Evolutionary conservation across 2,888 invertebrate species (phyloP).

Genomic region (Leptopilina syphax): DNA sequence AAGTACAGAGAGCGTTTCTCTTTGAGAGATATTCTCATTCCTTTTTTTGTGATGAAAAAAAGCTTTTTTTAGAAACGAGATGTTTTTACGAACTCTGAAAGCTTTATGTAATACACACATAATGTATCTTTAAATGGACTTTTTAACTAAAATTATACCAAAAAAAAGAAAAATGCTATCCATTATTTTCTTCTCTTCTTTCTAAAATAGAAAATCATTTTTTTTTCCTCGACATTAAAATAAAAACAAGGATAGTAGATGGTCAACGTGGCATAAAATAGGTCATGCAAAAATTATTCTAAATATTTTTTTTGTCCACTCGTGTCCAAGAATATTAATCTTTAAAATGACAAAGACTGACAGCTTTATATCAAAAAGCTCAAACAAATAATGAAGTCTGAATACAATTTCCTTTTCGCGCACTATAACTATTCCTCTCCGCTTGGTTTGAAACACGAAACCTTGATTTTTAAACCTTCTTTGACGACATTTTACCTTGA

Average conservation of each 20-base stretch:
- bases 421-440: neutral
- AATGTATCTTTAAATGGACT: neutral
- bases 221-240: neutral
- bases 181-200: neutral
- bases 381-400: neutral
- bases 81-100: neutral
- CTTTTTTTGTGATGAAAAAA: neutral
- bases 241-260: neutral
- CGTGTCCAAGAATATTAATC: neutral
- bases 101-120: neutral
- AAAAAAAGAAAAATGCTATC: neutral
- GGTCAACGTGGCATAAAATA: neutral
- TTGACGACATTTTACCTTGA: neutral
- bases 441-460: neutral
- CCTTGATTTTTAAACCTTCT: slow-evolving; percentile 6
- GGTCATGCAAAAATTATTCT: neutral
- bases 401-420: neutral
- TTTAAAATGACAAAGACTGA: neutral
- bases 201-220: neutral
- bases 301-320: neutral
- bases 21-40: too few species aligned
- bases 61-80: neutral
- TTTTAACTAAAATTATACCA: neutral
- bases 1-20: too few species aligned
- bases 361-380: neutral